Evolutionary conservation across 2,113 vertebrate species (phyloP).

Genomic region (Eptesicus fuscus): DNA sequence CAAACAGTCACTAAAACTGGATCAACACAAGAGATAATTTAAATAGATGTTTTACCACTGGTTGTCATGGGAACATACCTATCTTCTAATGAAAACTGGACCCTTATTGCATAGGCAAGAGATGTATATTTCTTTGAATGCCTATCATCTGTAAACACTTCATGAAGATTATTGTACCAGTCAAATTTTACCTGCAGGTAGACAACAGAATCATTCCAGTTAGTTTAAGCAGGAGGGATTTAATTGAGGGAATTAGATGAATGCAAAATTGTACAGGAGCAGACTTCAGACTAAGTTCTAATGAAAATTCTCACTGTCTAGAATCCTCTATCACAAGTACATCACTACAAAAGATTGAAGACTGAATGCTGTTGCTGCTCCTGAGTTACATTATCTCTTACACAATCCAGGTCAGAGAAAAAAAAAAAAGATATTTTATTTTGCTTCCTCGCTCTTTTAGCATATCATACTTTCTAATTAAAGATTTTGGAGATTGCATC

Average conservation of each 20-base stretch:
- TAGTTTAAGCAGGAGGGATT: neutral
- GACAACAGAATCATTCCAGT: neutral
- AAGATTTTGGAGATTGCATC: neutral
- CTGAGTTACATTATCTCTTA: neutral
- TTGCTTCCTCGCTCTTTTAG: neutral
- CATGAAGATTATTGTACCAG: neutral
- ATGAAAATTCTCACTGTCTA: neutral
- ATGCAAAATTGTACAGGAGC: neutral
- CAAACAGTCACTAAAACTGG: neutral
- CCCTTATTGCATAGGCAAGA: neutral
- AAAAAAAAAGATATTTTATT: neutral
- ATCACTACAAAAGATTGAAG: neutral
- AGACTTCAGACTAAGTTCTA: neutral
- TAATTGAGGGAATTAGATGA: neutral
- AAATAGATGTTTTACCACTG: neutral
- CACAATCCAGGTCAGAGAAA: neutral
- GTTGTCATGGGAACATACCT: neutral
- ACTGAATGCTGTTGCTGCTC: neutral
- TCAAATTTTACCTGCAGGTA: neutral
- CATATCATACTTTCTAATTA: neutral
- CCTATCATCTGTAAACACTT: neutral
- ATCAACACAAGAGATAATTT: neutral
- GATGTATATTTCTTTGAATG: neutral
- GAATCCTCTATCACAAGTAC: neutral
- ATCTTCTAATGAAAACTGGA: conserved; percentile 6